Conservation (phyloP, 2,888 invertebrate genomes). For the Drosophila stalkeri region DNA sequence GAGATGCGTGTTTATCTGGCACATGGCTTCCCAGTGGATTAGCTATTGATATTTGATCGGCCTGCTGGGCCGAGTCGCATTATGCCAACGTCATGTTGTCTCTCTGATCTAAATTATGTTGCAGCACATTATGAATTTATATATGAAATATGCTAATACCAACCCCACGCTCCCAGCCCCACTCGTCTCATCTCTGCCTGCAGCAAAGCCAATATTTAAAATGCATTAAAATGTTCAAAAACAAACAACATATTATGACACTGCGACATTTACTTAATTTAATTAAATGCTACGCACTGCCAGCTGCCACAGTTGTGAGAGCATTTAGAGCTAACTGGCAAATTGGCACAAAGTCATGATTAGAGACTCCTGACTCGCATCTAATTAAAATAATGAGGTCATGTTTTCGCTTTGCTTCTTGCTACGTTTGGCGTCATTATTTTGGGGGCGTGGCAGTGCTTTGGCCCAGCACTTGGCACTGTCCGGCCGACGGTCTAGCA, state of each 20-base stretch:
- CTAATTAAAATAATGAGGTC: conserved; percentile 74
- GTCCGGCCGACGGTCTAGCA: conserved; percentile 29
- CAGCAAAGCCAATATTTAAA: conserved; percentile 41
- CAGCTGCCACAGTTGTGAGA: conserved; percentile 20
- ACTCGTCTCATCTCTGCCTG: not conserved
- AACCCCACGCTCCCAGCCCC: too few relatives aligned
- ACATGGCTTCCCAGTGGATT: conserved; percentile 45
- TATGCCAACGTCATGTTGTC: conserved; percentile 18
- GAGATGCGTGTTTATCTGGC: conserved; percentile 22
- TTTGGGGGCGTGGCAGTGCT: conserved; percentile 58
- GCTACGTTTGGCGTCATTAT: conserved; percentile 49
- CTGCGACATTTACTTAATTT: conserved; percentile 53
- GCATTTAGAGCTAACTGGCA: conserved; percentile 15
- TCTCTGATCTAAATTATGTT: conserved; percentile 26
- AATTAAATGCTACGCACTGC: conserved; percentile 59
- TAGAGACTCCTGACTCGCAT: conserved; percentile 30
- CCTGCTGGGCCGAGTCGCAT: conserved; percentile 31
- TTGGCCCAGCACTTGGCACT: conserved; percentile 24
- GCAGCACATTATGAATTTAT: conserved; percentile 1
- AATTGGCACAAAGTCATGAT: conserved; percentile 19
- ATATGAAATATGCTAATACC: conserved; percentile 10
- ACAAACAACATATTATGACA: conserved; percentile 11
- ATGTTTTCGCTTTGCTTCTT: conserved; percentile 20
- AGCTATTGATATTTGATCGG: conserved; percentile 59
- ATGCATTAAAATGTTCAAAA: conserved; percentile 47